These are phyloP conservation scores for Chydorus sphaericus DNA, from an alignment of 2,888 invertebrate species.

Conservation along the genomic window DNA sequence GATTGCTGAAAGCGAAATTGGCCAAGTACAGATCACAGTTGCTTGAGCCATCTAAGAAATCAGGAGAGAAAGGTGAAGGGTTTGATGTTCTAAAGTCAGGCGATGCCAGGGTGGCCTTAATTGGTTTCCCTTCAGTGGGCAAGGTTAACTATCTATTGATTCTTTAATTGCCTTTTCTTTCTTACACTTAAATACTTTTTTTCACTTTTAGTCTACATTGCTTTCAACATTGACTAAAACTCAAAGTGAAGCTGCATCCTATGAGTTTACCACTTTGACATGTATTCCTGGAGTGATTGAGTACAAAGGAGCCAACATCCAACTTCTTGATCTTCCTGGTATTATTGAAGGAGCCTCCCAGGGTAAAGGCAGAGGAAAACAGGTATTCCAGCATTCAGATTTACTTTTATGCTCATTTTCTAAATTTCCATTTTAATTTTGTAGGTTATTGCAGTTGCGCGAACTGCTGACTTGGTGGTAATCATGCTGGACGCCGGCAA, in stretches of 20 bases:
- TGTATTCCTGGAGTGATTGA: constrained; percentile 99
- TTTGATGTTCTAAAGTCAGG: constrained; percentile 99
- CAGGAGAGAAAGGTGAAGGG: constrained; percentile 42
- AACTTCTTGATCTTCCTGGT: constrained; percentile 93
- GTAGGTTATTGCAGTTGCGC: constrained; percentile 89
- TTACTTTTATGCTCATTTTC: background rate
- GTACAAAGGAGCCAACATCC: constrained; percentile 96
- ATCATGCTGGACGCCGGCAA: constrained; percentile 99
- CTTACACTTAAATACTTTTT: constrained; percentile 12
- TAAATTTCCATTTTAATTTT: constrained; percentile 13
- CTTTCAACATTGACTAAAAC: constrained; percentile 90
- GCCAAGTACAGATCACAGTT: constrained; percentile 90
- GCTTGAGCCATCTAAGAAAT: constrained; percentile 46
- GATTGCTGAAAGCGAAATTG: constrained; percentile 87
- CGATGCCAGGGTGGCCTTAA: constrained; percentile 92
- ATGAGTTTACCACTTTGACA: constrained; percentile 97
- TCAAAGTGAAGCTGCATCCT: constrained; percentile 90
- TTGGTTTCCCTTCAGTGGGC: constrained; percentile 97
- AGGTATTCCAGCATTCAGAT: constrained; percentile 33
- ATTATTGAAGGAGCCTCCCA: constrained; percentile 99
- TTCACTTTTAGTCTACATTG: constrained; percentile 65
- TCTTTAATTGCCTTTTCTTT: background rate
- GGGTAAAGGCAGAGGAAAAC: constrained; percentile 77
- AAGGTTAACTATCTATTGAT: constrained; percentile 41
- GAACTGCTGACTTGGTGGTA: constrained; percentile 91